These are phyloP conservation scores for Apostichopus parvimensis DNA, from an alignment of 35 echinoderm and acorn worm species.

Conservation along the genomic window DNA sequence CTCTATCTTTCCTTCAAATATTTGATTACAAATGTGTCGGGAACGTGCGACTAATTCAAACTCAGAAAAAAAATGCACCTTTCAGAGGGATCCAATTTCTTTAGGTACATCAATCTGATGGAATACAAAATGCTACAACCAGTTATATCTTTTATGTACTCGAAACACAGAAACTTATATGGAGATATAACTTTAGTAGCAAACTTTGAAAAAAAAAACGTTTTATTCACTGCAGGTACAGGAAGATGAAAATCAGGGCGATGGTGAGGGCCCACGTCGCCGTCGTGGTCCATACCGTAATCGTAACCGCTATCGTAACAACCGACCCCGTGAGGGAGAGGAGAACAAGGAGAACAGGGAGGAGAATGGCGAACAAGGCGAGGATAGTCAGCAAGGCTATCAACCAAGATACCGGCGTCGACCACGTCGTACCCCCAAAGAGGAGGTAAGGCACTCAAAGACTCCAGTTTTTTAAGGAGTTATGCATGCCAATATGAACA, in stretches of 20 bases:
- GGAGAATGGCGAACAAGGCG: slow-evolving; percentile 52
- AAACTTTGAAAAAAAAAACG: not conserved
- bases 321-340: slow-evolving; percentile 64
- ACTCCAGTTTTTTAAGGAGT: too few relatives aligned
- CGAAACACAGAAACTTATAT: too few relatives aligned
- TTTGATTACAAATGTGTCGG: too few relatives aligned
- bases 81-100: too few relatives aligned
- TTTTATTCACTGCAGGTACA: slow-evolving; percentile 5
- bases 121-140: too few relatives aligned
- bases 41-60: too few relatives aligned
- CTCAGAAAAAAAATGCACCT: too few relatives aligned
- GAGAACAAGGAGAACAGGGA: slow-evolving; percentile 63
- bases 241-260: slow-evolving; percentile 1
- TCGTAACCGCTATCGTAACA: slow-evolving; percentile 48
- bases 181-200: not conserved
- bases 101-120: too few relatives aligned
- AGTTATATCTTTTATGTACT: too few relatives aligned
- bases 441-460: slow-evolving; percentile 27
- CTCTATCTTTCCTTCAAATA: too few relatives aligned
- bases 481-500: too few relatives aligned
- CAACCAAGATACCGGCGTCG: slow-evolving; percentile 64
- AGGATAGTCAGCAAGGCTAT: slow-evolving; percentile 31
- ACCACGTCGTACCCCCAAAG: slow-evolving; percentile 48
- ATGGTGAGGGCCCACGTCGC: slow-evolving; percentile 8
- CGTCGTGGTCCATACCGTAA: slow-evolving; percentile 60